Percentiles rank a stretch among this genome's conserved stretches.
Evolutionary conservation across 2,888 invertebrate species (phyloP).

Genomic region (Leptarthrus brevirostris): DNA sequence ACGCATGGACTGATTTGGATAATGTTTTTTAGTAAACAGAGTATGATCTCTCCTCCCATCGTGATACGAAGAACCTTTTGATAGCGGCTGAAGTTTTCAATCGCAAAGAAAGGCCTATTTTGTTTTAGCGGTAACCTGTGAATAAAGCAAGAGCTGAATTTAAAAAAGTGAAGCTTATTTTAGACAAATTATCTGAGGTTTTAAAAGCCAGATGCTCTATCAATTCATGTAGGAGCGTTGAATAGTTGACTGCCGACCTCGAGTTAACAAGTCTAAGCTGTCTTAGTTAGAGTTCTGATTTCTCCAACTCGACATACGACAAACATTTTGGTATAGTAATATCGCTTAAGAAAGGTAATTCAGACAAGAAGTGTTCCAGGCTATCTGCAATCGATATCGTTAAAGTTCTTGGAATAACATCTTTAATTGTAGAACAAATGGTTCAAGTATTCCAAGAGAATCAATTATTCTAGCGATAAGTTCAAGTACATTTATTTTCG

Average conservation of each 20-base stretch:
- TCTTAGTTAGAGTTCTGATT: too few relatives aligned
- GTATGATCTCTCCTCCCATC: not conserved
- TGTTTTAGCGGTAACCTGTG: not conserved
- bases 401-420: not conserved
- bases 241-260: not conserved
- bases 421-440: not conserved
- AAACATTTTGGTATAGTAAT: too few relatives aligned
- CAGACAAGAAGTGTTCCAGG: not conserved
- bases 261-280: not conserved
- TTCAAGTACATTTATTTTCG: not conserved
- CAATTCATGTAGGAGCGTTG: too few relatives aligned
- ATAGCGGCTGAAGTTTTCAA: not conserved
- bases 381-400: not conserved
- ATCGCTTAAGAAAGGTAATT: too few relatives aligned
- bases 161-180: not conserved
- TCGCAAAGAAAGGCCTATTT: not conserved
- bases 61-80: too few relatives aligned
- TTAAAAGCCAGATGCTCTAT: not conserved
- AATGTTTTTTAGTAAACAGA: too few relatives aligned
- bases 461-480: not conserved
- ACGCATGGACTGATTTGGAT: too few relatives aligned
- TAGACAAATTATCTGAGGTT: not conserved
- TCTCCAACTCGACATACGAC: too few relatives aligned
- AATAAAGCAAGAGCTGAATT: not conserved
- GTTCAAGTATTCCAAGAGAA: not conserved